Base-by-base conservation (phyloP, 2,113 vertebrate species). In the Myrmecophaga tridactyla region DNA sequence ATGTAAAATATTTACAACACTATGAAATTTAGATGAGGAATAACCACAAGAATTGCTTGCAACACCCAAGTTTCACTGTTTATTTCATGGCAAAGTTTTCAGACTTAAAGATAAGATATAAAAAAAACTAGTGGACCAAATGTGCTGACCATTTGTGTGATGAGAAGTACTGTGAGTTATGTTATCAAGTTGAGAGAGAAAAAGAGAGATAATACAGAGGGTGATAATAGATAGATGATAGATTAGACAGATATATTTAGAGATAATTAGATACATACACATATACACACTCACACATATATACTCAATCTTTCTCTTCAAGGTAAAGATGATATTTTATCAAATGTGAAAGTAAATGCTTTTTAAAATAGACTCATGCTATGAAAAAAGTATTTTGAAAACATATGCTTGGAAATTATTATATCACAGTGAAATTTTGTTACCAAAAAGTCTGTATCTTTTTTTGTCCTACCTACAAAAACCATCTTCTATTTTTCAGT, bases 361-460 rank as follows among this genome's bases (percentile, higher is more conserved):
- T 96, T 96, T 85, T 41, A 89, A 96, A 94, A 58, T n/a, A 93
- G 39, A 94, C n/a, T 90, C 15, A 90, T 83, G 46, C 39, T 90
- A 88, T 51, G 56, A 92, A 89, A n/a, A 90, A 72, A 80, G 10
- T 92, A 92, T 94, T 89, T 89, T 97, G 82, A 97, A 97, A 92
- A 93, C 17, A 93, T 6, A 60, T 67, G 43, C 90, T 96, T 90
- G 41, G 46, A 92, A 96, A 92, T 80, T 4, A 94, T 90, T 95
- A 67, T 29, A 69, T 76, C n/a, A 63, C 4, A 77, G 27, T 89
- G 36, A 84, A 34, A 72, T 75, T 95, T 94, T 92, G 41, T 90
- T 93, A 88, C 76, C 80, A 96, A 94, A 96, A 87, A 73, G 89
- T 80, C 60, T 94, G 53, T 41, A 36, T 84, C 56, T 73, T n/a